Base-by-base conservation (phyloP, 1,140 invertebrate genomes). In the Drepana arcuata region DNA sequence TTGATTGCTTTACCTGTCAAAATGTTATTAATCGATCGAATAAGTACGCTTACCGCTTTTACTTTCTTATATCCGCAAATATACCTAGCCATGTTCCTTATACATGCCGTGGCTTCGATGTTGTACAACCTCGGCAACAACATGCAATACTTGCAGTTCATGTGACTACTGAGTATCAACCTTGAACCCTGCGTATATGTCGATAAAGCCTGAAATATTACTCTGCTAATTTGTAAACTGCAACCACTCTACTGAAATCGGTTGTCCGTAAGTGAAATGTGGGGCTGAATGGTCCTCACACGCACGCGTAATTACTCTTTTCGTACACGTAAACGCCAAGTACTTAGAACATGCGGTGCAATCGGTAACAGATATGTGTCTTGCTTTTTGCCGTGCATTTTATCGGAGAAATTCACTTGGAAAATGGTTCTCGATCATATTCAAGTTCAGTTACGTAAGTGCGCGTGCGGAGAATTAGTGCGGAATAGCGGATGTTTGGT, bases 401-500 rank as follows among this genome's bases (percentile, higher is more conserved):
- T 83, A 73, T 77, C 48, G 74, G 80, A 81, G 80, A 84, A 83
- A 84, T 79, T 81, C 59, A 59, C 70, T 75, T 83, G 75, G 80
- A 83, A 84, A 83, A 83, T 73, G 58, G 65, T 72, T 80, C 73
- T 78, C 61, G 66, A 79, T 75, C 67, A 79, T 81, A 70, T 81
- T 83, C 77, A 84, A 84, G 80, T 84, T 83, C 75, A 81, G 69
- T 84, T 84, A 84, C 74, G 54, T 84, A 84, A 84, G 80, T 69
- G 58, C 69, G 79, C 79, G 75, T 75, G 79, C 62, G 55, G 68
- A 80, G 79, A 84, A 84, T 74, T 82, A 69, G 81, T 80, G 83
- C 81, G 74, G 83, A 84, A 84, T 84, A 65, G 78, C 83, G 83
- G 83, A 84, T 83, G 69, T 80, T 68, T 65, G 64, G 69, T 71